phyloP scores from a whole-genome alignment of 2,797 vertebrate species.

The Epinephelus coioides region DNA sequence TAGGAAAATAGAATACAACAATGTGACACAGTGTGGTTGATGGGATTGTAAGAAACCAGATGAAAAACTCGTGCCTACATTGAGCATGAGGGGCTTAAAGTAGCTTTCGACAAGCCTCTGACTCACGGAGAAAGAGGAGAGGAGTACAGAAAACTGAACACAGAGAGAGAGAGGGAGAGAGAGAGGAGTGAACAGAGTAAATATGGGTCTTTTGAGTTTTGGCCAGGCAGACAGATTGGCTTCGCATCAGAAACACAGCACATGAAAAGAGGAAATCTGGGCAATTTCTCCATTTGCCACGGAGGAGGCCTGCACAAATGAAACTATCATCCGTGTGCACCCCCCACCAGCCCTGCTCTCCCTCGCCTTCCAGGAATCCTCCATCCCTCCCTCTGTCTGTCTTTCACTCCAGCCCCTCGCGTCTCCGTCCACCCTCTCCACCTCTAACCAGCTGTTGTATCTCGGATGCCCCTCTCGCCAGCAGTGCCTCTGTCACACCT shows the following conservation, averaged over 20 bases:
- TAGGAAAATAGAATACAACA: slow-evolving; percentile 7
- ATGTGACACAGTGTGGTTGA: slow-evolving; percentile 25
- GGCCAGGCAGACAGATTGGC: slow-evolving; percentile 77
- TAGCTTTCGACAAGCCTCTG: slow-evolving; percentile 54
- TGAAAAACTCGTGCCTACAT: slow-evolving; percentile 41
- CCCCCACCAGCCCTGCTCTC: slow-evolving; percentile 24
- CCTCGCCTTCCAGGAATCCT: slow-evolving; percentile 57
- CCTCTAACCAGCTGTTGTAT: slow-evolving; percentile 38
- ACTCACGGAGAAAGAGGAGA: slow-evolving; percentile 38
- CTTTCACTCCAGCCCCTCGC: slow-evolving; percentile 38
- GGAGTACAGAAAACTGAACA: slow-evolving; percentile 32
- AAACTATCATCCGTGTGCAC: slow-evolving; percentile 63
- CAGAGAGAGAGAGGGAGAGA: slow-evolving; percentile 28
- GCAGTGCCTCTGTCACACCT: slow-evolving; percentile 41
- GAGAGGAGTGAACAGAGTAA: slow-evolving; percentile 53
- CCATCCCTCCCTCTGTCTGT: slow-evolving; percentile 38
- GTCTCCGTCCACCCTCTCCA: slow-evolving; percentile 39
- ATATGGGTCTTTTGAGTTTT: slow-evolving; percentile 74
- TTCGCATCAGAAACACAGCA: slow-evolving; percentile 69
- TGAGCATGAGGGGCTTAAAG: slow-evolving; percentile 52
- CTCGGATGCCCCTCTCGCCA: slow-evolving; percentile 25
- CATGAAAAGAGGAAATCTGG: slow-evolving; percentile 77
- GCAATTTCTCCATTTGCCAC: slow-evolving; percentile 71
- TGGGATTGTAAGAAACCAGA: slow-evolving; percentile 39
- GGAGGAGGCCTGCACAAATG: slow-evolving; percentile 65